A percentile compares a stretch with the other conserved stretches of the same genome.
Evolutionary conservation across 2,113 vertebrate species (phyloP).

Genomic region (Melanerpes formicivorus): DNA sequence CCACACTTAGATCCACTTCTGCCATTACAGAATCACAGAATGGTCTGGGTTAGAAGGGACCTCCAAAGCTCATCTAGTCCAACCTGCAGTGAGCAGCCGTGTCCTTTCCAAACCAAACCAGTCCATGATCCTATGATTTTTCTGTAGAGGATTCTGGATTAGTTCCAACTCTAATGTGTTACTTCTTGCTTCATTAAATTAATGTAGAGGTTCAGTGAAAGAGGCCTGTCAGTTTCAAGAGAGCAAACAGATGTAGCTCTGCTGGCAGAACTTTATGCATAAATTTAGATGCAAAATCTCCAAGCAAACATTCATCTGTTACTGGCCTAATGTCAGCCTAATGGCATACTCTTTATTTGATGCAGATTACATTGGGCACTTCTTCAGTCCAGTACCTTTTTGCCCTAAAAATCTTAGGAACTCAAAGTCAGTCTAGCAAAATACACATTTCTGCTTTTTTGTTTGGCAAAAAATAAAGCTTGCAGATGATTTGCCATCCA

Average conservation of each 20-base stretch:
- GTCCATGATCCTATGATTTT: neutral
- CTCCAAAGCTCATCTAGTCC: too few relatives aligned
- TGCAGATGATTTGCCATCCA: conserved; percentile 22
- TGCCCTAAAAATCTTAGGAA: neutral
- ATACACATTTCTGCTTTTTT: neutral
- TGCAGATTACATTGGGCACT: neutral
- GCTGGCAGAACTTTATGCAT: neutral
- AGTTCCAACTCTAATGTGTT: neutral
- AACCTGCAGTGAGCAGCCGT: too few relatives aligned
- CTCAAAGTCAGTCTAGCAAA: neutral
- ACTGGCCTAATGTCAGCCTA: neutral
- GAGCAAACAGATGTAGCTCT: neutral
- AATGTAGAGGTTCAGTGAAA: neutral
- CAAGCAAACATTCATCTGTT: neutral
- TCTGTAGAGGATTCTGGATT: neutral
- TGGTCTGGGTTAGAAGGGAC: too few relatives aligned
- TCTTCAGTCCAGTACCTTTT: neutral
- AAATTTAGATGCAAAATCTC: neutral
- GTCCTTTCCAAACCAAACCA: too few relatives aligned
- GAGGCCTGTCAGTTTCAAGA: neutral
- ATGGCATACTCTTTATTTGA: neutral
- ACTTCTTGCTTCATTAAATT: neutral
- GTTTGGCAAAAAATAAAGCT: neutral
- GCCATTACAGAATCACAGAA: neutral
- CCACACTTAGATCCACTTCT: neutral